phyloP scores from a whole-genome alignment of 2,888 invertebrate species.

The Drosophila borealis region DNA sequence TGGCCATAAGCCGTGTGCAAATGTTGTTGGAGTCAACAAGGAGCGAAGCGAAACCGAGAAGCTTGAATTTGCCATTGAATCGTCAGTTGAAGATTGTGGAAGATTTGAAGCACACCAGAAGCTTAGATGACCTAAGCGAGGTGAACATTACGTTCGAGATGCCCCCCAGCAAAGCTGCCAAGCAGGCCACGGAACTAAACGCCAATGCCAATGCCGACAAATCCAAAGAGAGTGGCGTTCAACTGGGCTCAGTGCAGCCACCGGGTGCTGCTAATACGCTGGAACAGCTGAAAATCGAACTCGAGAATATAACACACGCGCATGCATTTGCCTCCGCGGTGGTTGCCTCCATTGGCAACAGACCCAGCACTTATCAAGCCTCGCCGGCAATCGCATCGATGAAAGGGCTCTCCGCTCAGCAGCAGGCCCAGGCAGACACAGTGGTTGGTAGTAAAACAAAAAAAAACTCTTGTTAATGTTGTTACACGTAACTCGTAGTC shows the following conservation, averaged over 20 bases:
- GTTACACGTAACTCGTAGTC: constrained; percentile 35
- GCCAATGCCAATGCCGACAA: constrained; percentile 45
- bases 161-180: constrained; percentile 56
- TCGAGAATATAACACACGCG: constrained; percentile 87
- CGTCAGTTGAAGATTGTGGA: constrained; percentile 76
- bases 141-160: constrained; percentile 76
- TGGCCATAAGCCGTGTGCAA: constrained; percentile 62
- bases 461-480: constrained; percentile 37
- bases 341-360: constrained; percentile 69
- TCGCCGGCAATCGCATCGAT: constrained; percentile 61
- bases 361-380: constrained; percentile 62
- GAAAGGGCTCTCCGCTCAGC: constrained; percentile 63
- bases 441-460: constrained; percentile 39
- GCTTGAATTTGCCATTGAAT: constrained; percentile 77
- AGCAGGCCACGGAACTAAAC: constrained; percentile 19
- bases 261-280: constrained; percentile 85
- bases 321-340: constrained; percentile 84
- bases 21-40: constrained; percentile 62
- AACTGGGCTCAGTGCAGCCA: constrained; percentile 43
- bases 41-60: constrained; percentile 65
- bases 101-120: constrained; percentile 72
- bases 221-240: constrained; percentile 51
- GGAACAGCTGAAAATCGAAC: constrained; percentile 87
- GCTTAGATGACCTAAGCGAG: constrained; percentile 69
- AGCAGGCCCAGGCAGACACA: constrained; percentile 60